Conservation (phyloP, 2,113 vertebrate species). For the Rhea americana region DNA sequence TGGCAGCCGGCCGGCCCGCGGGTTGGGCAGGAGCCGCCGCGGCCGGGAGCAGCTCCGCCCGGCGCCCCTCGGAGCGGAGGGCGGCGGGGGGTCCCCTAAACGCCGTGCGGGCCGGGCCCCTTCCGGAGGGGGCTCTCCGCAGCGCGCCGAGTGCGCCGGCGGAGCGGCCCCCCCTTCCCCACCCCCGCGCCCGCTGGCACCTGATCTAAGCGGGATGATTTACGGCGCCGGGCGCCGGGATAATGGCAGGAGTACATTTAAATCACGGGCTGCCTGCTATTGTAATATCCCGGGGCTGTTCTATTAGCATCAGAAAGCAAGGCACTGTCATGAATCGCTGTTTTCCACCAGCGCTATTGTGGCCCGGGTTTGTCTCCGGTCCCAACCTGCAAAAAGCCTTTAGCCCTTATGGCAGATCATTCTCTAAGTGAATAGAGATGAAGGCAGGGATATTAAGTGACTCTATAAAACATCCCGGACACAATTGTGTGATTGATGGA, state of each 20-base stretch:
- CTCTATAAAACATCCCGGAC: slow-evolving; percentile 98
- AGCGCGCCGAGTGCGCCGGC: no score
- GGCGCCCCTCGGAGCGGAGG: fast-evolving
- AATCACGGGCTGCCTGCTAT: slow-evolving; percentile 49
- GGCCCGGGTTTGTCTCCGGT: slow-evolving; percentile 74
- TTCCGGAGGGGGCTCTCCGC: not conserved
- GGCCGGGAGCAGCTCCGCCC: no score
- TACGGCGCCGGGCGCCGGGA: slow-evolving; percentile 56
- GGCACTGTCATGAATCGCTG: slow-evolving; percentile 57
- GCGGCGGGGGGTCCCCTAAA: no score
- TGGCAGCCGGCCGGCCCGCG: not conserved
- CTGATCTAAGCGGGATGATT: slow-evolving; percentile 57
- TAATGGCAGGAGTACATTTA: slow-evolving; percentile 61
- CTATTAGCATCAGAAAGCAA: slow-evolving; percentile 82
- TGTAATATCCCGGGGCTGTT: slow-evolving; percentile 67
- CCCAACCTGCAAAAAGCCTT: slow-evolving; percentile 81
- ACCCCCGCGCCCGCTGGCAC: slow-evolving; percentile 26
- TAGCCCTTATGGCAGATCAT: slow-evolving; percentile 91
- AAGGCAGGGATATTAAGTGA: slow-evolving; percentile 99
- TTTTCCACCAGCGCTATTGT: slow-evolving; percentile 74
- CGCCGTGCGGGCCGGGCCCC: no score
- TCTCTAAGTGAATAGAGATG: slow-evolving; percentile 97
- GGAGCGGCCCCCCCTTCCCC: not conserved
- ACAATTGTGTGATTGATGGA: slow-evolving; percentile 99
- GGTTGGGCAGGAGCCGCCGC: not conserved